phyloP scores from a whole-genome alignment of 1,140 invertebrate species.

The Drosophila bifasciata region DNA sequence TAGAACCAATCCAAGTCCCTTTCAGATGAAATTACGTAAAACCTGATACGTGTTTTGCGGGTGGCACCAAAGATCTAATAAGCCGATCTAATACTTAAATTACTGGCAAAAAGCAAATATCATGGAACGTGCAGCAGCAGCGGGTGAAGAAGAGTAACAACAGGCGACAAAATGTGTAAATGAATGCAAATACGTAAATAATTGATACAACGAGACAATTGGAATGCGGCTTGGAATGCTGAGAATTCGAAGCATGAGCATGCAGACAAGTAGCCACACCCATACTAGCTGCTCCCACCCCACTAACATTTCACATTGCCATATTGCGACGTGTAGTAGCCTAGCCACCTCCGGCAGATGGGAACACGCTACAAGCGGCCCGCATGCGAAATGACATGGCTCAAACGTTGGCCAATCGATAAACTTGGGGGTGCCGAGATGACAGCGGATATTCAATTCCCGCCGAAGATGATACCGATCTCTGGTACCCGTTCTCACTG shows the following conservation, averaged over 20 bases:
- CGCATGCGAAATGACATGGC: constrained; percentile 53
- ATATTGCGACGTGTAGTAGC: constrained; percentile 4
- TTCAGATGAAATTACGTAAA: too few species aligned
- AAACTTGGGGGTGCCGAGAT: too few species aligned
- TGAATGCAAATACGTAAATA: constrained; percentile 65
- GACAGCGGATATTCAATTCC: too few species aligned
- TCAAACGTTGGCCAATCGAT: too few species aligned
- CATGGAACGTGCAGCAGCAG: neutral
- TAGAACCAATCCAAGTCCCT: too few species aligned
- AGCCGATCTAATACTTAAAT: constrained; percentile 12
- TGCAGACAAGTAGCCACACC: too few species aligned
- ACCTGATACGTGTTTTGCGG: constrained; percentile 21
- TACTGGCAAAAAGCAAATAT: neutral
- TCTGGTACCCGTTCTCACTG: too few species aligned
- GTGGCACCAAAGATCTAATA: constrained; percentile 1
- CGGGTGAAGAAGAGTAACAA: constrained; percentile 3
- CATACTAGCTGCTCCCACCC: too few species aligned
- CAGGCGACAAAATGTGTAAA: constrained; percentile 28
- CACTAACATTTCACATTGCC: too few species aligned
- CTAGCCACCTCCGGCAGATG: constrained; percentile 19
- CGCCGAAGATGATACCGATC: too few species aligned
- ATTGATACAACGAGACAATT: constrained; percentile 52
- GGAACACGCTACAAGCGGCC: too few species aligned
- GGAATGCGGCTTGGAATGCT: constrained; percentile 21
- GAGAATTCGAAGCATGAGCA: too few species aligned